phyloP scores from a whole-genome alignment of 2,888 invertebrate genomes.

The Netelia melanura region DNA sequence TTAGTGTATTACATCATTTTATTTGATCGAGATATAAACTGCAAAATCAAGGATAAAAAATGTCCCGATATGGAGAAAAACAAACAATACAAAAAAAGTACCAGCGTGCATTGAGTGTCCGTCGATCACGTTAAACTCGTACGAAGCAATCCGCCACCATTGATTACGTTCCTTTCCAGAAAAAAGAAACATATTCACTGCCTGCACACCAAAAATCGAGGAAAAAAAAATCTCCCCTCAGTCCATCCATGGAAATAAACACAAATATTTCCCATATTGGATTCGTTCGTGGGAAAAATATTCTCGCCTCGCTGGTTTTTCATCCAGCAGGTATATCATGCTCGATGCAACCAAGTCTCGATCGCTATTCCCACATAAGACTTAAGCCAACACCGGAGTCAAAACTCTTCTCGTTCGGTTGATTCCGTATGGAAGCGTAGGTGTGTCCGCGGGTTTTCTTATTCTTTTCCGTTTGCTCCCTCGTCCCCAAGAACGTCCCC shows the following conservation, averaged over 20 bases:
- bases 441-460: conserved; percentile 1
- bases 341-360: too few species aligned
- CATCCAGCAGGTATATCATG: not conserved
- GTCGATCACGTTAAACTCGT: not conserved
- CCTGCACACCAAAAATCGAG: too few species aligned
- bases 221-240: not conserved
- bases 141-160: conserved; percentile 16
- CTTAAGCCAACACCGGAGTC: conserved; percentile 5
- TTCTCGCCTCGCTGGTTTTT: not conserved
- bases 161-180: not conserved
- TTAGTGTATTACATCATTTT: too few species aligned
- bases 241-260: not conserved
- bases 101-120: conserved; percentile 16
- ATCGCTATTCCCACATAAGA: not conserved
- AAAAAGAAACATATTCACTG: too few species aligned
- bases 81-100: not conserved
- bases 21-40: too few species aligned
- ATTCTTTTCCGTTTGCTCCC: conserved; percentile 15
- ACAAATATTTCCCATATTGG: not conserved
- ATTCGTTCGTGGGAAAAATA: conserved; percentile 4
- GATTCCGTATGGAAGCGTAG: not conserved
- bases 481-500: conserved; percentile 4
- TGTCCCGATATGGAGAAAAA: too few species aligned
- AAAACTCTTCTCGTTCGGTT: not conserved
- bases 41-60: too few species aligned